Evolutionary conservation across 2,797 vertebrate genomes (phyloP), one percentile per base, ranked within the genome.

Genomic region (Parambassis ranga): DNA sequence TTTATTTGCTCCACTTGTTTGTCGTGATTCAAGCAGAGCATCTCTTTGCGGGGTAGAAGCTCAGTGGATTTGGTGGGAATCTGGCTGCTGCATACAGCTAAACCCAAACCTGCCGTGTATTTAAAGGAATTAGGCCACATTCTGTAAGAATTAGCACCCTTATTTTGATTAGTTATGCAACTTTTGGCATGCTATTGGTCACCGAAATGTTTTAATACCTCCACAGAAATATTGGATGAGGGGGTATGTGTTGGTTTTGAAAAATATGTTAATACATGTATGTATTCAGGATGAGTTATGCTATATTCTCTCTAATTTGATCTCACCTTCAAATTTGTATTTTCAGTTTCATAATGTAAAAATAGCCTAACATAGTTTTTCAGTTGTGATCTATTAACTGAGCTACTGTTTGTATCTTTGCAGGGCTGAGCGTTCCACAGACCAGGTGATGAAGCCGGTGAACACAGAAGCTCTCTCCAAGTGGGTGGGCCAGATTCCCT

Each of bases 391-490:
- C 10, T 6, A 31, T 16, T 5, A 52, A 5, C 4, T 43, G 13
- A 42, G 14, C 10, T 27, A 41, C 37, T 60, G 43, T 65, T 22
- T 53, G n/a, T 57, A 1, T 68, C 24, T 69, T 18, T 69, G 23
- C 81, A 99, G 96, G 88, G 95, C 96, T 2, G 97, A 98, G 67
- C 91, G 95, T 44, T 99, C 97, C 0, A 97, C 97, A 0, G 97
- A 99, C 89, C 97, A 99, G 87, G 97, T 98, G 60, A 94, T 98
- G 92, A 97, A 96, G 81, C 97, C 97, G 0, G 96, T 98, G 75
- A 98, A 99, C 89, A 91, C 94, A 14, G 94, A 98, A 5, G 97
- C 97, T 0, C 85, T 99, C 22, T 92, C 93, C n/a, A 96, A 95
- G 22, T 99, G 97, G 97, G 95, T 95, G 0, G 95, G 97, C 10